Conservation (phyloP, 2,797 vertebrate species). For the Clamator glandarius region DNA sequence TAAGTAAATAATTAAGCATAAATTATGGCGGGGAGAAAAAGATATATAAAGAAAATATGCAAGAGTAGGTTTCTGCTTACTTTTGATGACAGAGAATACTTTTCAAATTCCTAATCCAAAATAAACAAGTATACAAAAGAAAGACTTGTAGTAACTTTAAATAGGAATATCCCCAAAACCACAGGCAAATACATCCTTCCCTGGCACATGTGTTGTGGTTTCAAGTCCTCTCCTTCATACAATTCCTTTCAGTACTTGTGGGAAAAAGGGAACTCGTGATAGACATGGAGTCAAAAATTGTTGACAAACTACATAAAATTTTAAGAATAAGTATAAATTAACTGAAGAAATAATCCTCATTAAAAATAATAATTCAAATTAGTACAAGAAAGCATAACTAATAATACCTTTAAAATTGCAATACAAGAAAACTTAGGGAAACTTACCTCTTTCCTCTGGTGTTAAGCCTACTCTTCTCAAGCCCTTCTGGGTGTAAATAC, state of each 20-base stretch:
- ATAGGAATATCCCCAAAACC: neutral
- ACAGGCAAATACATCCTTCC: neutral
- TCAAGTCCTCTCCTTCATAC: neutral
- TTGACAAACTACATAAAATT: neutral
- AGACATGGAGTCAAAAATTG: neutral
- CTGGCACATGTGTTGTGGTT: neutral
- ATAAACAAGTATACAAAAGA: neutral
- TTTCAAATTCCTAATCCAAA: neutral
- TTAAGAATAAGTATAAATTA: neutral
- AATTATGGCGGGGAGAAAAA: neutral
- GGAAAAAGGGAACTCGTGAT: neutral
- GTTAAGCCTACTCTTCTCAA: fast-evolving
- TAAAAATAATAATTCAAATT: neutral
- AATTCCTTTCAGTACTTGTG: neutral
- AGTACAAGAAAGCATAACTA: neutral
- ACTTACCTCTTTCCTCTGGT: neutral
- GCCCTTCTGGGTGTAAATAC: neutral
- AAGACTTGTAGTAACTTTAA: neutral
- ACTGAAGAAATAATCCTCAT: neutral
- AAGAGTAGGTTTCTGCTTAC: neutral
- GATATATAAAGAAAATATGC: neutral
- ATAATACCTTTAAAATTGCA: neutral
- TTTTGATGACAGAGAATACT: neutral
- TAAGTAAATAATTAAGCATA: neutral
- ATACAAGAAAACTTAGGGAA: neutral